phyloP scores from a whole-genome alignment of 2,113 vertebrate genomes.

The Girardinichthys multiradiatus region DNA sequence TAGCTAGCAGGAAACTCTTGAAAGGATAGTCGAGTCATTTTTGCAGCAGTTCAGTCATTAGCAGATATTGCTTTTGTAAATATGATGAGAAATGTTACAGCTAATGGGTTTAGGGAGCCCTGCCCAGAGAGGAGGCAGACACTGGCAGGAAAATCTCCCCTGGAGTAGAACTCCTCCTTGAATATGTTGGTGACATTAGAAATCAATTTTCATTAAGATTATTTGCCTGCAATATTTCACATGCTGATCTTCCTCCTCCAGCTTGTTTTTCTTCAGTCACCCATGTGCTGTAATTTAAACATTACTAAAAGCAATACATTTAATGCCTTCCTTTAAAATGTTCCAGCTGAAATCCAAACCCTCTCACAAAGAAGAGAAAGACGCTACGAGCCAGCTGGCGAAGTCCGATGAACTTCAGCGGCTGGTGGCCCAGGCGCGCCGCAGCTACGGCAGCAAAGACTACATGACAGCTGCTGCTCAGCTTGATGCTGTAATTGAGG shows the following conservation, averaged over 20 bases:
- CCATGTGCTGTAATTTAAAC: background rate
- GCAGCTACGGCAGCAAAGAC: constrained; percentile 81
- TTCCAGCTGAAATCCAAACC: constrained; percentile 91
- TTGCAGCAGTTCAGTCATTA: constrained; percentile 44
- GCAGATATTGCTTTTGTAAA: constrained; percentile 46
- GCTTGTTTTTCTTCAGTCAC: background rate
- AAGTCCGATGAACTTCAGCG: constrained; percentile 93
- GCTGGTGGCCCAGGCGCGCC: constrained; percentile 81
- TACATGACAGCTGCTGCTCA: constrained; percentile 81
- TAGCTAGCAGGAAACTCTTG: constrained; percentile 54
- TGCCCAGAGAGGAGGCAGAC: constrained; percentile 20
- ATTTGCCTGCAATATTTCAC: background rate
- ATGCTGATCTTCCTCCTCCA: background rate
- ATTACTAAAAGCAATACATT: background rate
- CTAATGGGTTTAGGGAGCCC: constrained; percentile 42
- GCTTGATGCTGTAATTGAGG: constrained; percentile 90
- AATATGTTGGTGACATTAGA: background rate
- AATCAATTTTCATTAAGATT: background rate
- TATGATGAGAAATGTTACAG: constrained; percentile 51
- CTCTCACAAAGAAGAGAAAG: constrained; percentile 87
- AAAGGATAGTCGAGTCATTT: constrained; percentile 23
- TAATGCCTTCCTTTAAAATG: constrained; percentile 16
- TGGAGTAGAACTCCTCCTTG: constrained; percentile 6
- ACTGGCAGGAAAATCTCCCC: constrained; percentile 8
- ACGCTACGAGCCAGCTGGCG: constrained; percentile 87